These are phyloP conservation scores for Sarcophaga carnaria DNA, from an alignment of 2,888 invertebrate genomes.

Conservation along the genomic window DNA sequence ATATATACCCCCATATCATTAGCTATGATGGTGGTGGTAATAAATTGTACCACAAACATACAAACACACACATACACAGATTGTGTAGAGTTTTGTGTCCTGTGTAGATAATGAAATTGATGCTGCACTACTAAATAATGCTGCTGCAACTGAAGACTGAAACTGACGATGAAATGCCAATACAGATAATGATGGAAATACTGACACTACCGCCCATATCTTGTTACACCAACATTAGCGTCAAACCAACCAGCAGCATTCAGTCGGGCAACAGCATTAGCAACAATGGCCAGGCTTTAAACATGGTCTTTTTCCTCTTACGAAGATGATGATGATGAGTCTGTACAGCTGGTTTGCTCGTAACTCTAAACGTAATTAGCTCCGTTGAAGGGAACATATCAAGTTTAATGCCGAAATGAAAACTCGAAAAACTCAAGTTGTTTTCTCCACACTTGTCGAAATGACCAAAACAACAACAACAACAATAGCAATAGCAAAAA, in stretches of 20 bases:
- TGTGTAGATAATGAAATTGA: background rate
- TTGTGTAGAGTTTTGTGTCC: background rate
- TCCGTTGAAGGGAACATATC: slow-evolving; percentile 57
- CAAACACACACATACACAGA: background rate
- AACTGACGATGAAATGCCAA: slow-evolving; percentile 11
- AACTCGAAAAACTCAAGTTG: background rate
- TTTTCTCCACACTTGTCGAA: slow-evolving; percentile 54
- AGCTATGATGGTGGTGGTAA: background rate
- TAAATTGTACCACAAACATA: background rate
- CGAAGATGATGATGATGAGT: background rate
- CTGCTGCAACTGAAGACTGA: slow-evolving; percentile 17
- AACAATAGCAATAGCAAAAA: background rate
- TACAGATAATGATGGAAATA: slow-evolving; percentile 49
- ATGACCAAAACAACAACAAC: background rate
- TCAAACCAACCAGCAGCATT: background rate
- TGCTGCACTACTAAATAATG: background rate
- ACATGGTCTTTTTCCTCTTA: background rate
- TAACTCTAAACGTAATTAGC: slow-evolving; percentile 67
- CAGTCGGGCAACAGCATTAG: background rate
- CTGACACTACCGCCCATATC: slow-evolving; percentile 60
- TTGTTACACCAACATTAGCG: slow-evolving; percentile 39
- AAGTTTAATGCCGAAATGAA: slow-evolving; percentile 48
- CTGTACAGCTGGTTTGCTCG: slow-evolving; percentile 31
- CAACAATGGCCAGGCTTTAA: background rate
- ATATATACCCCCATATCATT: background rate